A percentile compares a stretch with the other conserved stretches of the same genome.
Conservation (phyloP, 2,888 invertebrate species). For the Asteroscopus sphinx region DNA sequence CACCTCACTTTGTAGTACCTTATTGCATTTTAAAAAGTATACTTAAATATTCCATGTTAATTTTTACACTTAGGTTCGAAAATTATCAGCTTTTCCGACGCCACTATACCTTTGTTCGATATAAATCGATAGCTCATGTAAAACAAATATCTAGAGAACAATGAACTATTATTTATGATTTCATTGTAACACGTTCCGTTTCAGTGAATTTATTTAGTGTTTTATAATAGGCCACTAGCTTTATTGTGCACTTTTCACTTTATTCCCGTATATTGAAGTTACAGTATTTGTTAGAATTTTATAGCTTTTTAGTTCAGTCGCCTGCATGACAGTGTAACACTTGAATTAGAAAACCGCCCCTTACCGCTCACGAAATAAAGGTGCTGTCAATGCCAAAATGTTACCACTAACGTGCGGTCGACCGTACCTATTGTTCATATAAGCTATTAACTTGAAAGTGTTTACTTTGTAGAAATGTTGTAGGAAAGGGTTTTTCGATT, state of each 20-base stretch:
- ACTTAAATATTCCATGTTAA: not conserved
- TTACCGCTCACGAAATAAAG: too few relatives aligned
- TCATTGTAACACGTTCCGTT: conserved; percentile 34
- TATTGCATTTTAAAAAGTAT: too few relatives aligned
- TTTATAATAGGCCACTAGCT: conserved; percentile 49
- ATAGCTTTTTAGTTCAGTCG: too few relatives aligned
- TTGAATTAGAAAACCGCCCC: too few relatives aligned
- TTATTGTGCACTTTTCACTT: conserved; percentile 33
- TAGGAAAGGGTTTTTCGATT: too few relatives aligned
- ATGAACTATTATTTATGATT: conserved; percentile 45
- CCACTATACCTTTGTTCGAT: conserved; percentile 7
- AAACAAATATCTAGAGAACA: conserved; percentile 47
- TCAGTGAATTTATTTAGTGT: conserved; percentile 49
- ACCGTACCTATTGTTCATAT: too few relatives aligned
- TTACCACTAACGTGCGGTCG: too few relatives aligned
- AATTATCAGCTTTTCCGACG: conserved; percentile 12
- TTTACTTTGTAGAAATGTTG: too few relatives aligned
- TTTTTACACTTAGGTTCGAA: conserved; percentile 5
- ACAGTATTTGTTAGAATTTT: conserved; percentile 25
- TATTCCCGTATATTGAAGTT: conserved; percentile 26
- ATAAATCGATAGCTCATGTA: conserved; percentile 35
- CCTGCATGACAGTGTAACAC: too few relatives aligned
- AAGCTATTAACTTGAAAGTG: too few relatives aligned
- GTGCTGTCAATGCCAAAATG: too few relatives aligned
- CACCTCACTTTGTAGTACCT: too few relatives aligned